These are phyloP conservation scores for Brotogeris chrysoptera DNA, from an alignment of 2,797 vertebrate species.

Conservation along the genomic window DNA sequence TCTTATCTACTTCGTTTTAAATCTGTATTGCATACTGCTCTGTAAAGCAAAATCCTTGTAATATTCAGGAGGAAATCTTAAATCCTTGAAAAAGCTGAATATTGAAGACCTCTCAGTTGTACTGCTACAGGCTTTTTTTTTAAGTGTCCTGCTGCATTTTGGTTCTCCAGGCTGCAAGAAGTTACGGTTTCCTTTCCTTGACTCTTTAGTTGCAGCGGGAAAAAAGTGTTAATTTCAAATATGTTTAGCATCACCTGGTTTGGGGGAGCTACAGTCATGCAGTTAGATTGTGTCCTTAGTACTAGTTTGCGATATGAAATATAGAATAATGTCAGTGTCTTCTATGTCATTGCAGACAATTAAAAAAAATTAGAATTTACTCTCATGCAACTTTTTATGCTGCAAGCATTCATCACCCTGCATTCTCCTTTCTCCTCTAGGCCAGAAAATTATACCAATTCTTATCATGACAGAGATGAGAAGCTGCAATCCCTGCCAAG, in stretches of 20 bases:
- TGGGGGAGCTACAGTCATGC: neutral
- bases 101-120: neutral
- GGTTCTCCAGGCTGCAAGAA: neutral
- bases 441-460: conserved; percentile 34
- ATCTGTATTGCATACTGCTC: neutral
- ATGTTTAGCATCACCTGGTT: neutral
- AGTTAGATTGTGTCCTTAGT: neutral
- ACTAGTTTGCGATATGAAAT: neutral
- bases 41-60: neutral
- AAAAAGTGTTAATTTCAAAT: conserved; percentile 19
- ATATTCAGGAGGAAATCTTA: neutral
- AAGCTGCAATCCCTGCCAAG: conserved; percentile 54
- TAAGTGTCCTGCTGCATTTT: neutral
- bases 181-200: neutral
- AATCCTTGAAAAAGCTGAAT: neutral
- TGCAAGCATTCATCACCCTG: neutral
- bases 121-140: neutral
- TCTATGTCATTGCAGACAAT: neutral
- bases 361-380: neutral
- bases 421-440: conserved; percentile 52
- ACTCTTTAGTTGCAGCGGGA: neutral
- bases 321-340: neutral
- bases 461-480: conserved; percentile 54
- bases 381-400: neutral
- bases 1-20: neutral